Base-by-base conservation (phyloP, 2,797 vertebrate genomes). In the Rhinogobio ventralis region DNA sequence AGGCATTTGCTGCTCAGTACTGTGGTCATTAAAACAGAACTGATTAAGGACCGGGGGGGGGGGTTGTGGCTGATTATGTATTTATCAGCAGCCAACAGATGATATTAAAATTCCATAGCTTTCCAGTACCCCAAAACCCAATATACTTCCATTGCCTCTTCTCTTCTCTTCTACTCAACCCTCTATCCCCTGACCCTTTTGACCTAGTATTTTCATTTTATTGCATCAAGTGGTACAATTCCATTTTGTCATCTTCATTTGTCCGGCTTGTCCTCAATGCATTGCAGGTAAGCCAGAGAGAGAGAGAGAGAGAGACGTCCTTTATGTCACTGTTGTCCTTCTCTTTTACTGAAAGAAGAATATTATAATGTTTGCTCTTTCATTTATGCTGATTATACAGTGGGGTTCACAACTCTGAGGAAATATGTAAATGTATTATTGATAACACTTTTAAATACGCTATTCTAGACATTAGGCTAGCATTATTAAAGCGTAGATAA, bases 41-140 rank as follows among this genome's bases (percentile, higher is more conserved):
- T 93, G 92, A 95, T 95, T 93, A 92, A 89, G 82, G 89, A 85
- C 86, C 91, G 90, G 90, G 90, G 87, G 92, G 92, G 90, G 91
- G 91, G 90, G 90, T n/a, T n/a, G n/a, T 39, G 85, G 75, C 67
- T 92, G 92, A 95, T 94, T 94, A 91, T 91, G 89, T 93, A 93
- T 94, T 95, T 95, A 95, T 96, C 94, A 93, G 85, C 82, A 90
- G 93, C 93, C 92, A 94, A 93, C 92, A 94, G 89, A 93, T 73
- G 87, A 92, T 93, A 94, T 95, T 94, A 94, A 95, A 94, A 94
- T 94, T 93, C 90, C 86, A n/a, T n/a, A n/a, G n/a, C 89, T 72
- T 87, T 81, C 87, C 68, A 36, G 71, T 25, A 84, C 46, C 77
- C 75, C 36, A 83, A 45, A 81, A 82, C 80, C 71, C 78, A 60